Evolutionary conservation across 2,797 vertebrate species (phyloP), one percentile per base, ranked within the genome.

Genomic region (Poecilia gillii): DNA sequence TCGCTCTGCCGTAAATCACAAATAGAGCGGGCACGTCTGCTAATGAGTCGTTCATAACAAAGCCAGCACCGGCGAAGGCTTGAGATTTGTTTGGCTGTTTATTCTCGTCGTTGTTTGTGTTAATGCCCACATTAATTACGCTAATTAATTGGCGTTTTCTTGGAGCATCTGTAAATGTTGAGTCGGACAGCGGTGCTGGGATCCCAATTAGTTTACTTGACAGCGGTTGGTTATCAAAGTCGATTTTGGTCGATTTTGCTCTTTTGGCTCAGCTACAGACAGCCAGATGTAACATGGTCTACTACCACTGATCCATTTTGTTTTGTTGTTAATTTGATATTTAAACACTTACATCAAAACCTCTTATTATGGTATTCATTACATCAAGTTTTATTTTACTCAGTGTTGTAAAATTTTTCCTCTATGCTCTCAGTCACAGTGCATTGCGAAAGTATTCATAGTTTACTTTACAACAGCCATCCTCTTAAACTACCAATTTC

Each of bases 131-230:
- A 75, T 84, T 78, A 77, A 91, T 89, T 88, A 89, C 39, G 45
- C 33, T 74, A 81, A 82, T 84, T 89, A 88, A 85, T 79, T 74
- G 79, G 31, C 55, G 43, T 85, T 84, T 83, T 88, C 75, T 84
- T 75, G 41, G 28, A 74, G 75, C 82, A 77, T 87, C 71, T 89
- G 86, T 71, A 74, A 64, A 66, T 8, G 14, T 36, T 85, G 46
- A 88, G 85, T 85, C 86, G 79, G 88, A 87, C 85, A 79, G 70
- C 86, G 76, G 91, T 89, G 85, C 82, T 87, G 86, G 89, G 84
- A 73, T 85, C 83, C 82, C 81, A 88, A 88, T 87, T 49, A 85
- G 79, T 80, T 84, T 81, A 81, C 72, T 85, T 80, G 81, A 86
- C 86, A 87, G 82, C 84, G 41, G 77, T 89, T 72, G 66, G 66